Evolutionary conservation across 2,797 vertebrate genomes (phyloP), one percentile per base, ranked within the genome.

Genomic region (Malacoraja senta): DNA sequence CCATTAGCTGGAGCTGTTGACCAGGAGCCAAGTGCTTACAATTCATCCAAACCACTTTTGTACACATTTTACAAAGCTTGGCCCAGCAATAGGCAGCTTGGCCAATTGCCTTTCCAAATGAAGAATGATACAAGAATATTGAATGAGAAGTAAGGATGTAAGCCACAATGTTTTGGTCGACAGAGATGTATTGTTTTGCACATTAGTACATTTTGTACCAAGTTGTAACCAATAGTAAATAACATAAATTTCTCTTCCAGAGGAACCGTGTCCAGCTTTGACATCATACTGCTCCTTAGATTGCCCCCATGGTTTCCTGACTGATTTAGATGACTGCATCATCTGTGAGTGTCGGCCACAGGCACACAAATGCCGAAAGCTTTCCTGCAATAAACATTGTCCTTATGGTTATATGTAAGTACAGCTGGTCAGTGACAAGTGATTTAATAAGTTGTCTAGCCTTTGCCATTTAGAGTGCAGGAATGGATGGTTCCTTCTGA

Each of bases 401-500:
- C 96, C 96, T 24, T 96, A 97, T 88, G 97, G 97, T 95, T 97
- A 97, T 91, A 96, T 97, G 97, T 97, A 95, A 96, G 97, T 97
- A 21, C 93, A 21, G 29, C 38, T 35, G 44, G 35, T 63, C 35
- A 71, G 32, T 53, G 65, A n/a, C 8, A 3, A 65, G 17, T 32
- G 32, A 19, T 4, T 13, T n/a, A 35, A 68, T 13, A 15, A 83
- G 58, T n/a, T 58, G 24, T 13, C n/a, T 32, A 2, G 19, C 29
- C 29, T 44, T 65, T 32, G 8, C 32, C 84, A 68, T 32, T 35
- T 65, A 32, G 1, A 8, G 61, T 15, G 29, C 6, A 19, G 29
- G 29, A 63, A 29, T 61, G 65, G 15, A 17, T 17, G 19, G 19
- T n/a, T 17, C 15, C 58, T 35, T 88, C 19, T 88, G n/a, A n/a